Evolutionary conservation across 2,888 invertebrate species (phyloP).

Genomic region (Leistus spinibarbis): DNA sequence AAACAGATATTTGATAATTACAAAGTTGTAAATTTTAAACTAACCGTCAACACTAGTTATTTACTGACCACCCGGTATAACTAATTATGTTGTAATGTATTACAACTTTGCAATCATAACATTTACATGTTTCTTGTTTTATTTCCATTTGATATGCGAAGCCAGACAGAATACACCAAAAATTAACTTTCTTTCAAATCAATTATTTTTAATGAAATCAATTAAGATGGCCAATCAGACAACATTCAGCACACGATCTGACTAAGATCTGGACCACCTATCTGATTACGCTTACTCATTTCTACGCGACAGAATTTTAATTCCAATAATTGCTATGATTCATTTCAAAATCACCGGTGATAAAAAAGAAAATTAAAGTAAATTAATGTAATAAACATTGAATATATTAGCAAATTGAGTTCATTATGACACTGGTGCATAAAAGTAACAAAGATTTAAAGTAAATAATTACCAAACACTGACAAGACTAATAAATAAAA

Average conservation of each 20-base stretch:
- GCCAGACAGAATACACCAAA: neutral
- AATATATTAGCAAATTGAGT: too few relatives aligned
- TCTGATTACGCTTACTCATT: neutral
- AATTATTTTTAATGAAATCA: neutral
- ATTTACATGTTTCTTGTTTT: too few relatives aligned
- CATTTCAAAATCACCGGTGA: neutral
- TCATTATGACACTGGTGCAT: too few relatives aligned
- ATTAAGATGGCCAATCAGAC: neutral
- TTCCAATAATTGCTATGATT: neutral
- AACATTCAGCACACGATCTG: neutral
- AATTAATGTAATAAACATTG: too few relatives aligned
- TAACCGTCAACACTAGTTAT: neutral
- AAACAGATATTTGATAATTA: slow-evolving; percentile 24
- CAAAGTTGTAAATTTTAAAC: neutral
- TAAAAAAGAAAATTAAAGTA: too few relatives aligned
- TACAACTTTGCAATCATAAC: neutral
- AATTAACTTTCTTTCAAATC: neutral
- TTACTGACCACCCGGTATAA: slow-evolving; percentile 17
- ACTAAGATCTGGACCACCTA: neutral
- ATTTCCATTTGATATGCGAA: neutral
- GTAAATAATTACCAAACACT: too few relatives aligned
- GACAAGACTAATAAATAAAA: too few relatives aligned
- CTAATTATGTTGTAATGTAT: neutral
- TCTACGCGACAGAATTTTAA: neutral
- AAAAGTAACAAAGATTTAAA: too few relatives aligned